phyloP scores from a whole-genome alignment of 2,888 invertebrate species.

The Diplazon laetatorius region DNA sequence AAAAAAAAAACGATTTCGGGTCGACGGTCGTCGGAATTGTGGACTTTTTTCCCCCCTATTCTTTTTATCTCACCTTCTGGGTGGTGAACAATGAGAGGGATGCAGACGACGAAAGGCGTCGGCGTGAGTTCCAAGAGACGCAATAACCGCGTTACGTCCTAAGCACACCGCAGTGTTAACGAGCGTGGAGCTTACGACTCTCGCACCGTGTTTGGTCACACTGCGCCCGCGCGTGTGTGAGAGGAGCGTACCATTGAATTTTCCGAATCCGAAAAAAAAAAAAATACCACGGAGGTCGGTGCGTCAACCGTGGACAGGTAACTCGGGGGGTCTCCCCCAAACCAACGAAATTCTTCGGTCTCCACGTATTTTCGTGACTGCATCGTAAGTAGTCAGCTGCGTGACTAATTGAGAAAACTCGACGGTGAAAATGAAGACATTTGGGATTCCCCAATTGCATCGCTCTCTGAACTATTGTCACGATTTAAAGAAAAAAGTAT shows the following conservation, averaged over 20 bases:
- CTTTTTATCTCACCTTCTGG: too few species aligned
- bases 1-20: background rate
- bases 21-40: background rate
- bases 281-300: slow-evolving; percentile 26
- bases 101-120: slow-evolving; percentile 9
- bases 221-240: slow-evolving; percentile 21
- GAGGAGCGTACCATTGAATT: slow-evolving; percentile 21
- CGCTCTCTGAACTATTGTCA: too few species aligned
- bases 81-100: background rate
- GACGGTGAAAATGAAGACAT: background rate
- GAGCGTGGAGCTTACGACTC: slow-evolving; percentile 15
- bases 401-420: slow-evolving; percentile 48
- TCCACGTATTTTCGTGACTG: slow-evolving; percentile 3
- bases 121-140: slow-evolving; percentile 10
- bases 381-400: slow-evolving; percentile 11
- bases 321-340: slow-evolving; percentile 13
- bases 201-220: slow-evolving; percentile 28
- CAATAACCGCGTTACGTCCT: background rate
- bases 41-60: background rate
- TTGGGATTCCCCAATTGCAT: background rate
- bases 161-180: slow-evolving; percentile 6
- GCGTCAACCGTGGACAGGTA: slow-evolving; percentile 35
- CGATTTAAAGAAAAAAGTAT: too few species aligned
- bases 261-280: slow-evolving; percentile 36
- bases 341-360: slow-evolving; percentile 6